phyloP scores from a whole-genome alignment of 2,797 vertebrate species.

The Galagoides demidoff region DNA sequence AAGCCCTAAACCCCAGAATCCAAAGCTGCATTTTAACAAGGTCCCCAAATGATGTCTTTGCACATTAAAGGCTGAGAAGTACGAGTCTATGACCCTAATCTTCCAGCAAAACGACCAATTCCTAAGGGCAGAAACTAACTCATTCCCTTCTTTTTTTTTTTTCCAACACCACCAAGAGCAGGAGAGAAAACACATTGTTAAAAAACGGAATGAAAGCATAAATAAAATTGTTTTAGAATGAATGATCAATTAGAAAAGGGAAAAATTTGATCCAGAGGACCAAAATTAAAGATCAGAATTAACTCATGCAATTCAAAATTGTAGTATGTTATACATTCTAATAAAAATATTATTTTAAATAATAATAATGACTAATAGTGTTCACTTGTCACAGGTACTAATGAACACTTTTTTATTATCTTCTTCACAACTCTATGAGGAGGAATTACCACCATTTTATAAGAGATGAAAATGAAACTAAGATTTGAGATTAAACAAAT shows the following conservation, averaged over 20 bases:
- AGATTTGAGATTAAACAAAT: constrained; percentile 37
- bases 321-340: not conserved
- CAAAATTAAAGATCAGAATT: constrained; percentile 7
- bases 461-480: not conserved
- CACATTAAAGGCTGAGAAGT: not conserved
- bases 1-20: not conserved
- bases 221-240: not conserved
- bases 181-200: not conserved
- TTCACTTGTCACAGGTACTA: not conserved
- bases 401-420: not conserved
- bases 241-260: not conserved
- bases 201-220: not conserved
- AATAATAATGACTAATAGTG: constrained; percentile 8
- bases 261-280: not conserved
- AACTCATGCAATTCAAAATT: constrained; percentile 11
- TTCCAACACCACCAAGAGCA: not conserved
- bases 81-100: not conserved
- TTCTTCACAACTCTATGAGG: not conserved
- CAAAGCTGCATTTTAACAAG: not conserved
- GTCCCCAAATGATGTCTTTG: not conserved
- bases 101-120: not conserved
- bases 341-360: constrained; percentile 25
- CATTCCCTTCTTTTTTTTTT: not conserved
- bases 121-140: constrained; percentile 13
- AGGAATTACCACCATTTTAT: not conserved